Percentiles rank a stretch among this genome's conserved stretches.
These are phyloP conservation scores for Morpho achilles DNA, from an alignment of 2,888 invertebrate species.

Conservation along the genomic window DNA sequence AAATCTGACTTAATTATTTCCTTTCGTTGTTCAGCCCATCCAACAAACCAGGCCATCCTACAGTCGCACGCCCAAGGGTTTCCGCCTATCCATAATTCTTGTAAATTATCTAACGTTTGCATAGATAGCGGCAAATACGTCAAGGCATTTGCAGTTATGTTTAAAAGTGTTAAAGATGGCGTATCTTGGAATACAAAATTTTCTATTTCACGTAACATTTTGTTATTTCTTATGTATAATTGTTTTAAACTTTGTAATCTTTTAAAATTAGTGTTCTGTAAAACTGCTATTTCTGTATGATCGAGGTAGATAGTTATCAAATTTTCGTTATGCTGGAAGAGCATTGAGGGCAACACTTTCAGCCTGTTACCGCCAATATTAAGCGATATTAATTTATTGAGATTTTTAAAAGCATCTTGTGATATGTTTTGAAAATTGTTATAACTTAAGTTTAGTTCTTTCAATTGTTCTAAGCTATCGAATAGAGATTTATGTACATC, in stretches of 20 bases:
- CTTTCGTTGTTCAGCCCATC: conserved; percentile 72
- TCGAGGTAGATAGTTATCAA: conserved; percentile 81
- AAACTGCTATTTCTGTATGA: conserved; percentile 81
- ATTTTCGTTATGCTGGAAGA: conserved; percentile 82
- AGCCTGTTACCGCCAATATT: conserved; percentile 81
- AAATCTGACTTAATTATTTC: conserved; percentile 78
- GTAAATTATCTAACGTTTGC: conserved; percentile 80
- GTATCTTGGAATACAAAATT: conserved; percentile 81
- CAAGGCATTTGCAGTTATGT: conserved; percentile 85
- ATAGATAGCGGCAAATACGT: conserved; percentile 85
- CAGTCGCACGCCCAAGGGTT: conserved; percentile 94
- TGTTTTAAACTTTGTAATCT: conserved; percentile 80
- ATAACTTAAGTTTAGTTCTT: conserved; percentile 80
- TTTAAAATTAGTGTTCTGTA: conserved; percentile 83
- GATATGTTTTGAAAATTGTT: conserved; percentile 81
- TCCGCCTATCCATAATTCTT: conserved; percentile 82
- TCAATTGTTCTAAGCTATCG: conserved; percentile 81
- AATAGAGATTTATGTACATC: conserved; percentile 84
- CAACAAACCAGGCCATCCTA: conserved; percentile 87
- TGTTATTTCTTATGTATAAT: conserved; percentile 82
- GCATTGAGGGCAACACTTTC: conserved; percentile 77
- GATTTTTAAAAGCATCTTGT: conserved; percentile 80
- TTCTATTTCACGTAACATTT: conserved; percentile 80
- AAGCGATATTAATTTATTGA: conserved; percentile 75
- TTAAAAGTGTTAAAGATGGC: conserved; percentile 79